A percentile compares a stretch with the other conserved stretches of the same genome.
Evolutionary conservation across 2,113 vertebrate species (phyloP).

Genomic region (Gallinago media): DNA sequence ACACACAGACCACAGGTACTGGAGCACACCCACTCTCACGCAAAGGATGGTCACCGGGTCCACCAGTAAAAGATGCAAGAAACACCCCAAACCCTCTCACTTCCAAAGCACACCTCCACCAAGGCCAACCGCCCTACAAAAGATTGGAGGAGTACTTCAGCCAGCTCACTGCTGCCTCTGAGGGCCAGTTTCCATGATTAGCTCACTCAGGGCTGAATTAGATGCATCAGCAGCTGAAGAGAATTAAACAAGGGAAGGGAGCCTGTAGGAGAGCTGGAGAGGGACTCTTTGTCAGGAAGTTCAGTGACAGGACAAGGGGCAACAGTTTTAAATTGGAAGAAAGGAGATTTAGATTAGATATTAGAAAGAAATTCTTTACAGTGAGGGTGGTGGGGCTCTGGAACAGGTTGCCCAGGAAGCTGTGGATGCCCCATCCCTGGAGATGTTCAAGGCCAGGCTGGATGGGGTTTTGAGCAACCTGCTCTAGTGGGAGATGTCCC

Average conservation of each 20-base stretch:
- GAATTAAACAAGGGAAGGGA: not conserved
- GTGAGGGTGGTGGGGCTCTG: too few relatives aligned
- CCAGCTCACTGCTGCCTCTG: not conserved
- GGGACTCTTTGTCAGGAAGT: too few relatives aligned
- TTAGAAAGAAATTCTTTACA: too few relatives aligned
- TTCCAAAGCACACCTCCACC: not conserved
- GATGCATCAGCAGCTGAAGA: not conserved
- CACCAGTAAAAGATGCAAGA: not conserved
- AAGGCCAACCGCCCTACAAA: fast-evolving
- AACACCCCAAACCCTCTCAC: not conserved
- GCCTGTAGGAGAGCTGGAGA: too few relatives aligned
- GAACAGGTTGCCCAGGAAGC: too few relatives aligned
- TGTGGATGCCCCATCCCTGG: too few relatives aligned
- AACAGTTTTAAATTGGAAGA: too few relatives aligned
- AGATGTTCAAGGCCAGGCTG: too few relatives aligned
- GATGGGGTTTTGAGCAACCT: too few relatives aligned
- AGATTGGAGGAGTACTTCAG: not conserved
- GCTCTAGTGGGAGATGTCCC: too few relatives aligned
- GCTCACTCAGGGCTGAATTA: not conserved
- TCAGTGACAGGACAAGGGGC: too few relatives aligned
- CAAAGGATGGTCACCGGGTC: not conserved
- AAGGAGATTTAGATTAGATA: too few relatives aligned
- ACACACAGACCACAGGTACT: not conserved
- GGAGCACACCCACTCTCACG: not conserved
- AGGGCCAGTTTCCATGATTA: not conserved